These are phyloP conservation scores for Chaetura pelagica DNA, from an alignment of 2,113 vertebrate species.

Conservation along the genomic window DNA sequence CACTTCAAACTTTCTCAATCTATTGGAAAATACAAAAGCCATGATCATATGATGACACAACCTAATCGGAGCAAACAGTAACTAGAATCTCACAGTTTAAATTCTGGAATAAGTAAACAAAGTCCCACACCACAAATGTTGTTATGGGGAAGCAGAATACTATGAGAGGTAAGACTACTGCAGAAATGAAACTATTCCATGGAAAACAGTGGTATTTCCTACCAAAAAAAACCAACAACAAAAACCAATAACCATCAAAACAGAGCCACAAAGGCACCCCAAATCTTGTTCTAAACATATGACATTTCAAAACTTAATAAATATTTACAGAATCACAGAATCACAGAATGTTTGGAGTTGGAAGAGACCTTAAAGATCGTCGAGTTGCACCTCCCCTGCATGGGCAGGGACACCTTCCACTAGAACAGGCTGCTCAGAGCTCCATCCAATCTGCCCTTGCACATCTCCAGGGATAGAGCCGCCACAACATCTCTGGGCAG, in stretches of 20 bases:
- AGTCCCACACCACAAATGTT: not conserved
- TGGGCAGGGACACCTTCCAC: too few relatives aligned
- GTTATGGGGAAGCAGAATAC: not conserved
- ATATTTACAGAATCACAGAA: not conserved
- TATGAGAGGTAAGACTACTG: not conserved
- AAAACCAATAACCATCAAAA: not conserved
- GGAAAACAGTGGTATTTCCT: not conserved
- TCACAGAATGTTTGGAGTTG: too few relatives aligned
- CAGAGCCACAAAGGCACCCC: too few relatives aligned
- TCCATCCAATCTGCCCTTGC: too few relatives aligned
- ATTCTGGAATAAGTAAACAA: not conserved
- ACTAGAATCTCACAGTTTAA: not conserved
- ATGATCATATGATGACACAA: not conserved
- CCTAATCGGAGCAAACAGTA: not conserved
- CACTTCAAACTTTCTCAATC: not conserved
- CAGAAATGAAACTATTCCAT: not conserved
- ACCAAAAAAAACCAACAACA: not conserved
- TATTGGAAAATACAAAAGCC: not conserved
- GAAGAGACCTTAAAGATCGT: too few relatives aligned
- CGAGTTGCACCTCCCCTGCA: too few relatives aligned
- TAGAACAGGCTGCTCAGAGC: too few relatives aligned
- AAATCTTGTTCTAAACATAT: not conserved
- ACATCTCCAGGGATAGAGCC: too few relatives aligned
- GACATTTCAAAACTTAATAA: not conserved
- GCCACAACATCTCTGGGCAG: too few relatives aligned